A percentile compares a stretch with the other conserved stretches of the same genome.
These are phyloP conservation scores for Epistrophe eligans DNA, from an alignment of 2,888 invertebrate species.

Conservation along the genomic window DNA sequence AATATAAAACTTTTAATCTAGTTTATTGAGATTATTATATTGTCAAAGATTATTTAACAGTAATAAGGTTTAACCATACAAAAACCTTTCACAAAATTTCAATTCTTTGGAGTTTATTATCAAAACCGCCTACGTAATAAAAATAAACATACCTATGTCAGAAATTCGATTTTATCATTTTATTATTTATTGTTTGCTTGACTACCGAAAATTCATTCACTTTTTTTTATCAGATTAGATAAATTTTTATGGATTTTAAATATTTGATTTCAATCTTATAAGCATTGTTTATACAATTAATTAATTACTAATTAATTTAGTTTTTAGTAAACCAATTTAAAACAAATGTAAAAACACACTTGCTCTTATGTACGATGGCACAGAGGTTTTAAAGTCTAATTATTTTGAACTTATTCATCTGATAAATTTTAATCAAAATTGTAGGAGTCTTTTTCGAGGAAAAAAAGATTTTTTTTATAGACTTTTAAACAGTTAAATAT, in stretches of 20 bases:
- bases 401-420: too few species aligned
- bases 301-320: too few species aligned
- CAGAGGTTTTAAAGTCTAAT: too few species aligned
- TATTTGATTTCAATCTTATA: too few species aligned
- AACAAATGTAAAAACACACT: too few species aligned
- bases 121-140: background rate
- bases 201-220: background rate
- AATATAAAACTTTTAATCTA: background rate
- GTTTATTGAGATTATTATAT: background rate
- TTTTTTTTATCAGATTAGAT: background rate
- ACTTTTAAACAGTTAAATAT: too few species aligned
- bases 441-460: too few species aligned
- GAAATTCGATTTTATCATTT: background rate
- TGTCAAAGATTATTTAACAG: background rate
- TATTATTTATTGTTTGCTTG: background rate
- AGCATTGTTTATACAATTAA: too few species aligned
- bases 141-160: background rate
- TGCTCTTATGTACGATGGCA: too few species aligned
- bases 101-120: background rate
- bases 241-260: background rate
- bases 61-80: background rate
- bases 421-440: too few species aligned
- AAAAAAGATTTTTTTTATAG: too few species aligned
- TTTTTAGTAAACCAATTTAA: too few species aligned
- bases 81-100: background rate